phyloP scores from a whole-genome alignment of 2,888 invertebrate genomes.

The Ectemnius continuus region DNA sequence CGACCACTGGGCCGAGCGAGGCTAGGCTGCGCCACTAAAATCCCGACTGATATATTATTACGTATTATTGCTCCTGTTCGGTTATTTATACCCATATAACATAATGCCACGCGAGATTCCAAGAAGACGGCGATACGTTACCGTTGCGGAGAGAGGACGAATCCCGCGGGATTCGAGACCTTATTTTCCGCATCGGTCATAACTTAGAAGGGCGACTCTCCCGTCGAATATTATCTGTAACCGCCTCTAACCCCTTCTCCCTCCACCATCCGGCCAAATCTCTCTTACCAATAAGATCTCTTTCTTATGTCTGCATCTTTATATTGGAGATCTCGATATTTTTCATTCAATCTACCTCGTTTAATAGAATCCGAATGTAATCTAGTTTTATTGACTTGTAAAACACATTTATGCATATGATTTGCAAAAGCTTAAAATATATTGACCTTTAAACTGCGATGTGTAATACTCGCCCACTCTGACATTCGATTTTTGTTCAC shows the following conservation, averaged over 20 bases:
- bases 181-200: constrained; percentile 76
- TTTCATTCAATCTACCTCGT: background rate
- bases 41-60: constrained; percentile 79
- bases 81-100: constrained; percentile 78
- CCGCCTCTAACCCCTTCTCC: constrained; percentile 32
- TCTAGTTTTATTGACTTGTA: too few species aligned
- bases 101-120: constrained; percentile 76
- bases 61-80: constrained; percentile 78
- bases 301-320: background rate
- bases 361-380: too few species aligned
- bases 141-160: constrained; percentile 37
- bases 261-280: constrained; percentile 16
- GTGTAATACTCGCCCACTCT: too few species aligned
- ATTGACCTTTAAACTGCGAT: too few species aligned
- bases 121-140: constrained; percentile 71
- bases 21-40: constrained; percentile 76
- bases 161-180: constrained; percentile 72
- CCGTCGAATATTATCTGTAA: constrained; percentile 51
- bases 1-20: constrained; percentile 75
- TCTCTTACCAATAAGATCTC: too few species aligned
- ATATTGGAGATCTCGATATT: background rate
- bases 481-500: too few species aligned
- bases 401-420: too few species aligned
- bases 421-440: too few species aligned
- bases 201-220: constrained; percentile 63